Evolutionary conservation across 2,113 vertebrate genomes (phyloP).

Genomic region (Asarcornis scutulata): DNA sequence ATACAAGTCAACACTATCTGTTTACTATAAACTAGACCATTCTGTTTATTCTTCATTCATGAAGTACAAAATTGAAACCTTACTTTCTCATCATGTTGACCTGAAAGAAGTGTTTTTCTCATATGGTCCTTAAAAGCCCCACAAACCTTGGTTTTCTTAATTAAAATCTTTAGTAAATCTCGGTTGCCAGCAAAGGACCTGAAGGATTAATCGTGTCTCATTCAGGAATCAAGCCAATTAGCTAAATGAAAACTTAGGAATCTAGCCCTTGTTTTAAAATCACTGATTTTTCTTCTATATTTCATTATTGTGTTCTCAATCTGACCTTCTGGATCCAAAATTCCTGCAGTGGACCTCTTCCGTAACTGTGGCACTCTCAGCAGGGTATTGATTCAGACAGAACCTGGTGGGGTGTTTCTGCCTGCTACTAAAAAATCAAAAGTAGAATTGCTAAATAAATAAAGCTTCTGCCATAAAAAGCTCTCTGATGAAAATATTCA

Average conservation of each 20-base stretch:
- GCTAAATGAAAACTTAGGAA: neutral
- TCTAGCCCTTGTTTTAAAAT: neutral
- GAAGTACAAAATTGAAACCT: neutral
- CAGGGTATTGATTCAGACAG: neutral
- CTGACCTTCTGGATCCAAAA: constrained; percentile 9
- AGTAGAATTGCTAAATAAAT: neutral
- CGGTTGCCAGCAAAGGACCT: neutral
- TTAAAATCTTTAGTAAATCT: neutral
- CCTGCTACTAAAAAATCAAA: neutral
- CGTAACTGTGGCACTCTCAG: neutral
- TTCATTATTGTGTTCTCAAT: neutral
- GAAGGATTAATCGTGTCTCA: neutral
- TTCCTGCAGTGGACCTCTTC: neutral
- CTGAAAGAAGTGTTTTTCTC: neutral
- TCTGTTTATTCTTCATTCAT: neutral
- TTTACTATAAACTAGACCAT: neutral
- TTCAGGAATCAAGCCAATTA: constrained; percentile 14
- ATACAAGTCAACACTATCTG: neutral
- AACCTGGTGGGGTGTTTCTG: neutral
- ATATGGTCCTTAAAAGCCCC: neutral
- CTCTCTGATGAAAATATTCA: neutral
- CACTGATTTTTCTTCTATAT: neutral
- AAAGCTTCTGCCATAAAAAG: neutral
- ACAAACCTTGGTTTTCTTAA: neutral
- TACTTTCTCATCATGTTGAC: neutral